Base-by-base conservation (phyloP, 2,888 invertebrate genomes). In the Papilio gigon region DNA sequence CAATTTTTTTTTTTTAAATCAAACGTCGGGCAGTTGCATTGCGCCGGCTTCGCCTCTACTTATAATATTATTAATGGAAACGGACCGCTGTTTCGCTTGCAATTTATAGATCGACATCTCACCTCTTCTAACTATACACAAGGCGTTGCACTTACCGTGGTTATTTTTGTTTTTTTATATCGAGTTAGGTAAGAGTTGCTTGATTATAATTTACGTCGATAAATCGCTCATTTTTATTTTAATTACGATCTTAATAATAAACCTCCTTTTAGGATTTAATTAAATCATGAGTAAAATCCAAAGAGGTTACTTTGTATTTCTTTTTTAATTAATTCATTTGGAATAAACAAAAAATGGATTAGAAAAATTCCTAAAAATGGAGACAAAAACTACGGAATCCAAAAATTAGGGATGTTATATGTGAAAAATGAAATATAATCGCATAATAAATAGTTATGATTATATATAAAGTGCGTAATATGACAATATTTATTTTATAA, bases 81-180 rank as follows among this genome's bases (percentile, higher is more conserved):
- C 86, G 83, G 76, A 80, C 83, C 79, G 80, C 81, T 71, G 79
- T 79, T 79, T 81, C 78, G 75, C 83, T 80, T 77, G 81, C 80
- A 78, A 83, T 89, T 89, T 90, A 91, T 91, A 87, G 84, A 80
- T 83, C 79, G 80, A 74, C 87, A 84, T 82, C 83, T 82, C 79
- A 78, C 77, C 76, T 75, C 81, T 83, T 73, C 80, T 82, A 82
- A 83, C 82, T 83, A 79, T 79, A 82, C 82, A 84, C 82, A 84
- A 85, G 83, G 82, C 84, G 79, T 82, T 77, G 77, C 79, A 80
- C 68, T 78, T 74, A 59, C 17, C 27, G 35, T 76, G 75, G 76
- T 77, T 82, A 84, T 78, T 80, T 88, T 86, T 88, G 86, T 83
- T 87, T 86, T 85, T 84, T 81, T 74, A 79, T 77, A 75, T 9